These are phyloP conservation scores for Collichthys lucidus DNA, from an alignment of 2,113 vertebrate genomes.

Conservation along the genomic window DNA sequence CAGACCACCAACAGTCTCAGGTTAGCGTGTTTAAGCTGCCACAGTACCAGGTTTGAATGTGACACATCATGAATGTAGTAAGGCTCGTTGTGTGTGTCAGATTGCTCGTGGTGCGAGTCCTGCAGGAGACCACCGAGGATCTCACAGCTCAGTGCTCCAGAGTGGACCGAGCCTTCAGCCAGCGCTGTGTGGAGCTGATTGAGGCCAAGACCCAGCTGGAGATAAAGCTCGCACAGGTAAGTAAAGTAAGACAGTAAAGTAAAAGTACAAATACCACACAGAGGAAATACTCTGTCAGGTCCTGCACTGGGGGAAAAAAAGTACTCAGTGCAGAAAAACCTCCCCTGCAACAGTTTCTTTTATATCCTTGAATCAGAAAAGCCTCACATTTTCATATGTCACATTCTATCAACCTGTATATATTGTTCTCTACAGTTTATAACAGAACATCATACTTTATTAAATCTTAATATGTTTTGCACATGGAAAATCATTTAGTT, in stretches of 20 bases:
- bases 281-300: neutral
- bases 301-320: no score
- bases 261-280: neutral
- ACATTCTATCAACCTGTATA: neutral
- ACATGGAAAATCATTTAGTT: neutral
- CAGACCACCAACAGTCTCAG: constrained; percentile 84
- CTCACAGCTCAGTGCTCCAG: constrained; percentile 84
- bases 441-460: neutral
- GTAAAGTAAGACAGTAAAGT: neutral
- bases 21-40: constrained; percentile 36
- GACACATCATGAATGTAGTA: neutral
- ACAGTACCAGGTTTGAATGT: neutral
- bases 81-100: constrained; percentile 57
- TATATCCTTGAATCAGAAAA: neutral
- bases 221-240: constrained; percentile 81
- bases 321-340: no score
- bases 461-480: neutral
- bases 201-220: constrained; percentile 85
- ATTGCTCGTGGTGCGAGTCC: constrained; percentile 83
- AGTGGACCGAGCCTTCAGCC: constrained; percentile 83
- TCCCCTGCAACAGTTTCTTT: no score
- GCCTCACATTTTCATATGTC: neutral
- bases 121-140: constrained; percentile 87
- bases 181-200: constrained; percentile 82
- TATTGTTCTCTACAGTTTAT: neutral